Conservation (phyloP, 2,797 vertebrate genomes). For the Petrocephalus schoutedeni region DNA sequence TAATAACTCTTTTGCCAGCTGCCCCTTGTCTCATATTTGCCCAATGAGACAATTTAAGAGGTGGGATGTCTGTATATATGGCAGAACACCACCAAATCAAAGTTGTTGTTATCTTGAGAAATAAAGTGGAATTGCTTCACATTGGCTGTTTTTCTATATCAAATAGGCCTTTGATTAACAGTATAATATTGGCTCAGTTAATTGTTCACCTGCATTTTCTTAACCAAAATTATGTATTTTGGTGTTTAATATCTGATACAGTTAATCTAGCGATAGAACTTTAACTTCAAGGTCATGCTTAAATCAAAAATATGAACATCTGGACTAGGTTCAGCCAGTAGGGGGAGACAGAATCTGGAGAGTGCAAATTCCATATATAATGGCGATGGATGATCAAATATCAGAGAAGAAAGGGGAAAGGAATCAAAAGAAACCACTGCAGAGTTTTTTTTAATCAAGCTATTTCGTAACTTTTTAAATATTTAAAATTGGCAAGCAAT, state of each 20-base stretch:
- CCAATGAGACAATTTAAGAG: too few species aligned
- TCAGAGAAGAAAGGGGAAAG: background rate
- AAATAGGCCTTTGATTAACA: background rate
- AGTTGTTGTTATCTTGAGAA: background rate
- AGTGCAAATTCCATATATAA: background rate
- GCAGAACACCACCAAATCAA: background rate
- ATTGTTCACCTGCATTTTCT: background rate
- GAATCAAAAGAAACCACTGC: background rate
- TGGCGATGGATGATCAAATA: background rate
- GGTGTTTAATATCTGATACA: background rate
- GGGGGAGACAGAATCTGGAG: conserved; percentile 5
- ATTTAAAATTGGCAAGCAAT: background rate
- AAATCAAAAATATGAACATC: background rate
- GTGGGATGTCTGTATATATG: background rate
- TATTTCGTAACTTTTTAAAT: background rate
- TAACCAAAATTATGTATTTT: background rate
- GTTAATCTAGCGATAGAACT: background rate
- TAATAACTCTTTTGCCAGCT: background rate
- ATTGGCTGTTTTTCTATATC: background rate
- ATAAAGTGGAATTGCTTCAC: background rate
- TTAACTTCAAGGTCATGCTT: background rate
- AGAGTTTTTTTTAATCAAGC: background rate
- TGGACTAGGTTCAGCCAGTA: background rate
- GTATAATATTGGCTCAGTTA: background rate
- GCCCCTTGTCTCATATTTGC: background rate